Base-by-base conservation (phyloP, 2,113 vertebrate species). In the Lasiurus borealis region DNA sequence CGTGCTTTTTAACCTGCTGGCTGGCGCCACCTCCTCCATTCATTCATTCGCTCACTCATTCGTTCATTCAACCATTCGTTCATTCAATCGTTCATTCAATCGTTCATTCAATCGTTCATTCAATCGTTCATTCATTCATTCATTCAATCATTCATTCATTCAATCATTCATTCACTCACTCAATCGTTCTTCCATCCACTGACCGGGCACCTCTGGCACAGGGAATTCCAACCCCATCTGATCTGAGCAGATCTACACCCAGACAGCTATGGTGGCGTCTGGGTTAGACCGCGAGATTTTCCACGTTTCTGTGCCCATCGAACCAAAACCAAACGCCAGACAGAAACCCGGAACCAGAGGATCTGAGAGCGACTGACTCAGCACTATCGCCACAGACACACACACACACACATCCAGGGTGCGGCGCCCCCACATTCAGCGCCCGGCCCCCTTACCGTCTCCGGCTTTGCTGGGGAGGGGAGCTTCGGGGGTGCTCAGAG, bases 361-460 rank as follows among this genome's bases (percentile, higher is more conserved):
- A 40, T 2, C 0, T 4, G 66, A 46, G 13, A 25, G 36, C 10
- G 9, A 25, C 23, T 8, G 9, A 25, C 23, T 15, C 27, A 0
- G 16, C 62, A 25, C 2, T 50, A 2, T 4, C 0, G 3, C 3
- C 8, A 2, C 15, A 64, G 7, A 36, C 34, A 9, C 8, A 40
- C 19, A 8, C 29, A 1, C 0, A 15, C 29, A 1, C 0, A 15
- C 0, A 0, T 5, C 48, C 48, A 3, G 44, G 57, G 73, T 0
- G 0, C 0, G 23, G 23, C 4, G 9, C 52, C 68, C 84, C 15
- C 6, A 40, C 40, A n/a, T n/a, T 69, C 62, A 3, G 31, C 44
- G 3, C 27, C 25, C 34, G 10, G 27, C 31, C 14, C 88, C 23
- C 80, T 88, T 98, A 99, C 98, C 98, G 98, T 99, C 99, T 98